Evolutionary conservation across 2,888 invertebrate species (phyloP).

Genomic region (Dasysyrphus tricinctus): DNA sequence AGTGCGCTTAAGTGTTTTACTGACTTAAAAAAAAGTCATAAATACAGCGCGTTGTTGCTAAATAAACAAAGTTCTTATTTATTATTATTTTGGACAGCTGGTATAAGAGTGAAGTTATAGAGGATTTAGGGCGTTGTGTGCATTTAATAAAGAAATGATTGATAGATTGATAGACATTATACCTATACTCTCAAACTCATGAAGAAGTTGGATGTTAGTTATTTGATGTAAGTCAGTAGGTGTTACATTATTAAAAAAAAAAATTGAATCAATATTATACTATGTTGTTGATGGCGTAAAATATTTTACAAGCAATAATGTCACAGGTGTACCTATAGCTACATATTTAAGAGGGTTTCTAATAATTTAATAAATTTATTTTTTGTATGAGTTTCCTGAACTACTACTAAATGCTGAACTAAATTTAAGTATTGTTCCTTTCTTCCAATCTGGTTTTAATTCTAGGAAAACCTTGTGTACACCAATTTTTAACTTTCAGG

Average conservation of each 20-base stretch:
- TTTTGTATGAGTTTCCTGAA: no score
- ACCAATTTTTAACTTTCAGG: no score
- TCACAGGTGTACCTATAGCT: neutral
- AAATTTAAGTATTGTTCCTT: no score
- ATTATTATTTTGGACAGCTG: conserved; percentile 4
- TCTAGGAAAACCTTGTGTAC: no score
- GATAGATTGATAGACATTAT: neutral
- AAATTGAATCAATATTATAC: neutral
- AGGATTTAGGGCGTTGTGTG: neutral
- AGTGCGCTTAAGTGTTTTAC: conserved; percentile 78
- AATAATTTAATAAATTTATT: no score
- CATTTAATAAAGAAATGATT: neutral
- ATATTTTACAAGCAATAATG: neutral
- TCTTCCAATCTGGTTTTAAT: no score
- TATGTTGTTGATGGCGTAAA: neutral
- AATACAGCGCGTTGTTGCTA: conserved; percentile 9
- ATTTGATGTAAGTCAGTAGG: neutral
- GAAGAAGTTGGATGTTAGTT: neutral
- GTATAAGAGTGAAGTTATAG: neutral
- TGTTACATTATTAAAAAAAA: neutral
- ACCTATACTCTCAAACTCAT: neutral
- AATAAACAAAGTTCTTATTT: neutral
- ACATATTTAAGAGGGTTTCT: no score
- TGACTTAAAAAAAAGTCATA: conserved; percentile 59
- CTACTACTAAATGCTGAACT: no score